Evolutionary conservation across 2,888 invertebrate species (phyloP), one percentile per base, ranked within the genome.

Genomic region (Drosophila monieri): DNA sequence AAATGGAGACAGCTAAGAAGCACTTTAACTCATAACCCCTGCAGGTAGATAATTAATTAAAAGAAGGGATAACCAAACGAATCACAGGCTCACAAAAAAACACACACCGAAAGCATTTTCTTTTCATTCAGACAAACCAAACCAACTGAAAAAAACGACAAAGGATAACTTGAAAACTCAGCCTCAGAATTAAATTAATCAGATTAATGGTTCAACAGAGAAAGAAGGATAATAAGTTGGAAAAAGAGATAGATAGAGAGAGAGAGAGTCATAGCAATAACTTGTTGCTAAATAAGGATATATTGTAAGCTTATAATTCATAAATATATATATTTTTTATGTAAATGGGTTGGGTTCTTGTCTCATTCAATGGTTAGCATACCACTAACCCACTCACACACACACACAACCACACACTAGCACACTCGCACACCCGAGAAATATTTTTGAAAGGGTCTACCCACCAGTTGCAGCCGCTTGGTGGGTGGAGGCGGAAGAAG

Each of bases 401-500:
- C 59, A 8, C 21, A 35, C 53, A 25, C 54, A 21, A 35, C 35
- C 37, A 6, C 49, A 6, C 56, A n/a, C 51, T 25, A 3, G 15
- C 52, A 44, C 35, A 39, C 48, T 23, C 53, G 18, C 44, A 23
- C 52, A 25, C 14, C 3, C 8, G 25, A 21, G 21, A 18, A 44
- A 49, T 9, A 55, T 37, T 37, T 41, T 27, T 6, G 23, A 37
- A 43, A 39, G 53, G 56, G 59, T 71, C 49, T 88, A 88, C 84
- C 88, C 84, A 84, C 84, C 84, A 88, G 77, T 83, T 77, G 85
- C 85, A 54, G 70, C 21, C 51, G 76, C 67, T 9, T 69, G n/a
- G 47, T 75, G 80, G 9, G 60, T 27, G 54, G 70, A 51, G 37
- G 47, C 39, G 21, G 59, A 68, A 44, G 71, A 39, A 15, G 47